phyloP scores from a whole-genome alignment of 2,113 vertebrate species.

The Psittacula cyanocephala region DNA sequence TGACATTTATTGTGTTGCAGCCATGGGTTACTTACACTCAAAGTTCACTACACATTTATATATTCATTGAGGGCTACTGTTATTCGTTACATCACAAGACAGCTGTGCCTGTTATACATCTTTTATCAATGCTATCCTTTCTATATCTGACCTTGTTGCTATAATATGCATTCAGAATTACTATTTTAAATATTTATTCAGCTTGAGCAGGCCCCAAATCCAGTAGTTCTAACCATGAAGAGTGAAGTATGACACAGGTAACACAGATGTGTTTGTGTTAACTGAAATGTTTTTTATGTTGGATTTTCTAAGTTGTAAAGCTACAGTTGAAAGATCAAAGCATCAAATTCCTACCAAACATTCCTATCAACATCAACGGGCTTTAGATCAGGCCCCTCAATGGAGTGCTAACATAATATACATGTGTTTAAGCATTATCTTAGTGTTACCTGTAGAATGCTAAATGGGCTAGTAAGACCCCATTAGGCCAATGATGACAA shows the following conservation, averaged over 20 bases:
- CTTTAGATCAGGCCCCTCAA: slow-evolving; percentile 10
- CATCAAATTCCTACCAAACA: neutral
- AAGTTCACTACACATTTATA: neutral
- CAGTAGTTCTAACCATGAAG: neutral
- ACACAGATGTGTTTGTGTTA: neutral
- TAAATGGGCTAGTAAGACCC: neutral
- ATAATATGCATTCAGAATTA: neutral
- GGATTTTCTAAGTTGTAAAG: neutral
- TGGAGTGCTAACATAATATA: neutral
- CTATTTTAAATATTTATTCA: neutral
- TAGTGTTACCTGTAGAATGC: neutral
- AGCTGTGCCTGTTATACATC: accelerated
- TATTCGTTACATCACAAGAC: neutral
- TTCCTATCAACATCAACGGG: neutral
- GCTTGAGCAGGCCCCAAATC: neutral
- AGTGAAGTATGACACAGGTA: neutral
- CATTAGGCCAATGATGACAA: neutral
- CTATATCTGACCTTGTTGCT: neutral
- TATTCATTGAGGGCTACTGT: neutral
- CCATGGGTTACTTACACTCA: neutral
- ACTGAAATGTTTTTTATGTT: neutral
- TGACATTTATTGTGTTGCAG: neutral
- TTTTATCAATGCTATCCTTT: neutral
- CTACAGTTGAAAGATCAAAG: neutral
- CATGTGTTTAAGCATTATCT: neutral